phyloP scores from a whole-genome alignment of 2,888 invertebrate genomes.

The Agriopis leucophaearia region DNA sequence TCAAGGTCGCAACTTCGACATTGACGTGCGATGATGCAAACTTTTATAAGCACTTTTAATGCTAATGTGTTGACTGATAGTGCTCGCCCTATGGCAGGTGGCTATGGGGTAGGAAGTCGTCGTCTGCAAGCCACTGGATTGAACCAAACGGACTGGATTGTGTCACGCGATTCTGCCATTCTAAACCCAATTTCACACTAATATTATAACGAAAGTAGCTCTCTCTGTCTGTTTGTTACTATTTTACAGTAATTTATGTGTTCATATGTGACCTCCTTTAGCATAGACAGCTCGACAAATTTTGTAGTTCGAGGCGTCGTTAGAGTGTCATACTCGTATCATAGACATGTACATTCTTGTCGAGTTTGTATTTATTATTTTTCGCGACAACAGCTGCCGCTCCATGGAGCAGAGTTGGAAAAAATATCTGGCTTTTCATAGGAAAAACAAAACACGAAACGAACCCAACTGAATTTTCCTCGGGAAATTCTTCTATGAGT shows the following conservation, averaged over 20 bases:
- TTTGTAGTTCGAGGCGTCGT: too few species aligned
- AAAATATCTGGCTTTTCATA: too few species aligned
- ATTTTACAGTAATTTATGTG: background rate
- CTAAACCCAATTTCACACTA: constrained; percentile 3
- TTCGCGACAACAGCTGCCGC: too few species aligned
- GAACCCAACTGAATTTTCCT: too few species aligned
- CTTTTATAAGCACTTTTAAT: background rate
- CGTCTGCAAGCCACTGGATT: background rate
- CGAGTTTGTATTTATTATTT: too few species aligned
- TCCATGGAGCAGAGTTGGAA: too few species aligned
- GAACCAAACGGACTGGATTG: constrained; percentile 13
- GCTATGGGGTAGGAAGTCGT: background rate
- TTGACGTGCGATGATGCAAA: background rate
- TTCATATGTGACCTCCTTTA: too few species aligned
- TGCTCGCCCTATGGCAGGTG: background rate
- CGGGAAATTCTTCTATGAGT: too few species aligned
- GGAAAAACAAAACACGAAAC: too few species aligned
- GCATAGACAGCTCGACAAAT: too few species aligned
- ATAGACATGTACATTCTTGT: too few species aligned
- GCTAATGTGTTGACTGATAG: constrained; percentile 2
- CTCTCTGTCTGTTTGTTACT: background rate
- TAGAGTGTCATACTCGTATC: too few species aligned
- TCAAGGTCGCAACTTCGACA: background rate
- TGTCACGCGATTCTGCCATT: constrained; percentile 22
- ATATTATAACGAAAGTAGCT: background rate